Evolutionary conservation across 2,113 vertebrate species (phyloP), one percentile per base, ranked within the genome.

Genomic region (Poecilia latipinna): DNA sequence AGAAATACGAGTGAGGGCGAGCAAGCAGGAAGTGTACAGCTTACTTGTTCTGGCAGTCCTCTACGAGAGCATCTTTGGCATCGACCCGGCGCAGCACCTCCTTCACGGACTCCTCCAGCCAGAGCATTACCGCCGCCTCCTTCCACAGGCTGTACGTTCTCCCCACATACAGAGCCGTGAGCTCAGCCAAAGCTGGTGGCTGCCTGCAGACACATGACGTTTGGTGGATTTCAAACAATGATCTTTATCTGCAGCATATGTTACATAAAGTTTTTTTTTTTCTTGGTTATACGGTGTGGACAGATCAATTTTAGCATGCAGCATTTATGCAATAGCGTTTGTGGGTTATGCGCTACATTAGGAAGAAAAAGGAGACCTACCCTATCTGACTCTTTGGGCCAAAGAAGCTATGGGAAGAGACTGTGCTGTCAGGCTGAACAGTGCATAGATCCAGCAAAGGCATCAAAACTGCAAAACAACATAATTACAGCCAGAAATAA

Each of bases 371-470:
- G 13, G 4, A 82, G 4, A 69, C n/a, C 91, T 93, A 99, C 98
- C 96, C 96, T 62, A 97, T 91, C 82, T 96, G 96, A 57, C 95
- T 95, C 1, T 92, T 94, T 28, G 95, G 94, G 80, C 98, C 97
- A 3, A 99, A 99, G 90, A 96, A 98, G 32, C 60, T 77, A 80
- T 99, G 97, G 11, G 92, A 92, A 0, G 94, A 44, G 0, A 99
- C 97, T 0, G 91, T 48, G 17, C 94, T 26, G 0, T 99, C 98
- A 0, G 98, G 95, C 86, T 97, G 96, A 79, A 99, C 96, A 0
- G 96, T 94, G 79, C 97, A 99, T 62, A 90, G 90, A 89, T 98
- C 98, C 83, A 99, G 85, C 65, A 99, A 86, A 0, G 96, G 96
- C 93, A 95, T 95, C 54, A 99, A 94, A 15, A 95, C 98, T 99